Evolutionary conservation across 2,797 vertebrate genomes (phyloP).

Genomic region (Chaenodraco wilsoni): DNA sequence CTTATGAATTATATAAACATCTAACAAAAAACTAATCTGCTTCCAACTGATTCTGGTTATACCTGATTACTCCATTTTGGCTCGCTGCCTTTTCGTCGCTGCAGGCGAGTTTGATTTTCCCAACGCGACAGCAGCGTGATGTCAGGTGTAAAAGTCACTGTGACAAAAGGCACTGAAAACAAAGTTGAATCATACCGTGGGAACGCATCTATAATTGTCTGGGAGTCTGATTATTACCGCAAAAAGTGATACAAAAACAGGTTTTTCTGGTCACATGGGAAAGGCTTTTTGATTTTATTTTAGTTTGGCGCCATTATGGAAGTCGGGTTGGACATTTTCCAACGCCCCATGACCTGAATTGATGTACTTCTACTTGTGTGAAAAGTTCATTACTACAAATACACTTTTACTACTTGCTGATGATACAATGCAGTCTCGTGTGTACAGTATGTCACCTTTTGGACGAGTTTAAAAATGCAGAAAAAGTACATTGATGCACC

Average conservation of each 20-base stretch:
- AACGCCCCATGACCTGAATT: constrained; percentile 57
- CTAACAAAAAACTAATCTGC: constrained; percentile 67
- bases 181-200: constrained; percentile 76
- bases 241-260: constrained; percentile 62
- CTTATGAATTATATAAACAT: not conserved
- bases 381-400: no score
- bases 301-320: not conserved
- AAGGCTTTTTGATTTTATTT: constrained; percentile 2
- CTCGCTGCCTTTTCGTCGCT: constrained; percentile 67
- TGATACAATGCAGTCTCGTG: no score
- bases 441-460: no score
- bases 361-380: not conserved
- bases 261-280: constrained; percentile 62
- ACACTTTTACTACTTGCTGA: no score
- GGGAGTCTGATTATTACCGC: constrained; percentile 60
- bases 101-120: constrained; percentile 78
- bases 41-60: constrained; percentile 71
- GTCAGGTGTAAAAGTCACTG: constrained; percentile 68
- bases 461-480: no score
- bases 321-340: constrained; percentile 42
- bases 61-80: constrained; percentile 66
- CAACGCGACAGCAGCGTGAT: constrained; percentile 69
- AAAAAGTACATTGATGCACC: no score
- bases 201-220: constrained; percentile 78
- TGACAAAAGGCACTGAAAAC: constrained; percentile 72